These are phyloP conservation scores for Danio albolineatus DNA, from an alignment of 2,797 vertebrate species.

Conservation along the genomic window DNA sequence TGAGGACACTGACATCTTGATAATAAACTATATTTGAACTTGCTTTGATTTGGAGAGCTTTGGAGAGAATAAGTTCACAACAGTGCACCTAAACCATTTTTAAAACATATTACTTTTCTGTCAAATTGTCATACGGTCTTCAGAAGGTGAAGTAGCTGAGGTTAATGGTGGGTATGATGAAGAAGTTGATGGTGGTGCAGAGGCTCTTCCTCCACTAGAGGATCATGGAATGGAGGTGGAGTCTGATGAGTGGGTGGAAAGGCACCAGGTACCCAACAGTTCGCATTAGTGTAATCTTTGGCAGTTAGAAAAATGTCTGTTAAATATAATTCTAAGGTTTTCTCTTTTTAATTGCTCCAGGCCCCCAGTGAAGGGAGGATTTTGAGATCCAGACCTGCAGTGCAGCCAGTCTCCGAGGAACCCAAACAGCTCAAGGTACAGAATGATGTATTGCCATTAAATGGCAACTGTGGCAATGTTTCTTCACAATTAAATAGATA, in stretches of 20 bases:
- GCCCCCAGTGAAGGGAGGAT: constrained; percentile 55
- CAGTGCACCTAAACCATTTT: neutral
- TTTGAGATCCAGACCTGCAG: constrained; percentile 68
- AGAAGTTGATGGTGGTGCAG: constrained; percentile 10
- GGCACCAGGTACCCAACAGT: constrained; percentile 72
- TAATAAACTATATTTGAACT: neutral
- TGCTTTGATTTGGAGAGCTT: too few relatives aligned
- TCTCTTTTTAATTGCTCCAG: constrained; percentile 64
- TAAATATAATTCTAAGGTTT: neutral
- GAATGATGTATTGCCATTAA: neutral
- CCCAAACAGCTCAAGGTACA: constrained; percentile 60
- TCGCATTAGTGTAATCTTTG: neutral
- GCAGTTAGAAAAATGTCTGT: neutral
- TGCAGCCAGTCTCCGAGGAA: constrained; percentile 33
- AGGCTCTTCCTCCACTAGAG: constrained; percentile 63
- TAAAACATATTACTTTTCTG: neutral
- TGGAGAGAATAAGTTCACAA: neutral
- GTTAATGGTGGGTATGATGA: constrained; percentile 17
- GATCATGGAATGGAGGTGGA: constrained; percentile 66
- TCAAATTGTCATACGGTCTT: constrained; percentile 27
- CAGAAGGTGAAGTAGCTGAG: constrained; percentile 38
- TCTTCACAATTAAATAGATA: neutral
- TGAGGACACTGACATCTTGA: neutral
- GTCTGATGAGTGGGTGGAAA: constrained; percentile 65
- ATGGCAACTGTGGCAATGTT: neutral